Conservation (phyloP, 2,888 invertebrate genomes). For the Cenopis cana region DNA sequence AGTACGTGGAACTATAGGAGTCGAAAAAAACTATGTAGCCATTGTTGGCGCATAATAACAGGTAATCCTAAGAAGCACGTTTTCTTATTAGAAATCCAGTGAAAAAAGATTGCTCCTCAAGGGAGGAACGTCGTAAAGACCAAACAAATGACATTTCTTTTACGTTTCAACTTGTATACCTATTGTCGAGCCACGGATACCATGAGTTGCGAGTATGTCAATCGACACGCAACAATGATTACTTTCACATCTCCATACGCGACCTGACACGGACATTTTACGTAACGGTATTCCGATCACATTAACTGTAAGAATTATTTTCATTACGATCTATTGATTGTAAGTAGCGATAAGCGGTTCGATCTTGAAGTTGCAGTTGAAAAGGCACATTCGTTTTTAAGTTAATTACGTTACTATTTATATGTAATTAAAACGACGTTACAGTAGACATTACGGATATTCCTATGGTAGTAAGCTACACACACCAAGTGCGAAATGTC, state of each 20-base stretch:
- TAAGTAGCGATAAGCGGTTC: conserved; percentile 21
- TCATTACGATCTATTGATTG: conserved; percentile 27
- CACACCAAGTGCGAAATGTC: conserved; percentile 53
- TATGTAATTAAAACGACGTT: no score
- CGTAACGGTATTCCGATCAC: conserved; percentile 30
- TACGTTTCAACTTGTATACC: conserved; percentile 11
- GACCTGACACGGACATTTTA: conserved; percentile 31
- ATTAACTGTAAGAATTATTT: conserved; percentile 25
- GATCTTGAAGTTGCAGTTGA: background rate
- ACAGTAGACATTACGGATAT: background rate
- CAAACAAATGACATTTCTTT: background rate
- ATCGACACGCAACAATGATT: conserved; percentile 68
- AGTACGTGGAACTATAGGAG: background rate
- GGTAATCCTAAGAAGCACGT: conserved; percentile 14
- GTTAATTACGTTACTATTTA: no score
- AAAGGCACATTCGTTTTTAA: no score
- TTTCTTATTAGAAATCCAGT: conserved; percentile 25
- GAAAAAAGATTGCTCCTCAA: background rate
- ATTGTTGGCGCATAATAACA: background rate
- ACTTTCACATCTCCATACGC: conserved; percentile 67
- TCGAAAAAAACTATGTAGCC: background rate
- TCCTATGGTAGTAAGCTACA: background rate
- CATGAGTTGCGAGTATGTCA: conserved; percentile 37
- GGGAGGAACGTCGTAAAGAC: background rate
- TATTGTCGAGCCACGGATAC: conserved; percentile 45